Percentiles rank a stretch among this genome's conserved stretches.
Evolutionary conservation across 2,888 invertebrate genomes (phyloP).

Genomic region (Pristionchus entomophagus): DNA sequence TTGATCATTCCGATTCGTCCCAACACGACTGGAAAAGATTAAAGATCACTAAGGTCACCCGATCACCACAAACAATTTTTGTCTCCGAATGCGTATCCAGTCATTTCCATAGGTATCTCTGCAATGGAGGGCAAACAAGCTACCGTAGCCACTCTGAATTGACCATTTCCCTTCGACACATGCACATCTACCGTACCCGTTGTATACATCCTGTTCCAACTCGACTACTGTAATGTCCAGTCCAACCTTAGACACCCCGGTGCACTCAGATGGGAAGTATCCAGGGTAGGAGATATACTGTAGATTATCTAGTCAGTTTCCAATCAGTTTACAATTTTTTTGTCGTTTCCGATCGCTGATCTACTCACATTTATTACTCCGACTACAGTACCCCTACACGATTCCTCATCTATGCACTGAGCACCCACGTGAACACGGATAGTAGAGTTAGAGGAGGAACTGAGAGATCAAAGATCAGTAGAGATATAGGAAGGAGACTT

Average conservation of each 20-base stretch:
- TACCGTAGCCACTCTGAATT: neutral
- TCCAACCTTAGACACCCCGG: neutral
- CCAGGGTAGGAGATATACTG: slow-evolving; percentile 11
- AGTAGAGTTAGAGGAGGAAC: neutral
- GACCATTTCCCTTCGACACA: neutral
- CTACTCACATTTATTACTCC: slow-evolving; percentile 5
- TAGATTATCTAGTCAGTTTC: neutral
- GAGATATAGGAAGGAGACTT: neutral
- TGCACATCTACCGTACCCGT: neutral
- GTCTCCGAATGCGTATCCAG: neutral
- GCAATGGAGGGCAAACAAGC: neutral
- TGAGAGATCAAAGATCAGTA: neutral
- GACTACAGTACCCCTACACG: neutral
- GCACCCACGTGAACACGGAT: slow-evolving; percentile 1
- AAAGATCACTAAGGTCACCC: neutral
- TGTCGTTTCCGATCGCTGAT: neutral
- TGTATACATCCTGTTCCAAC: neutral
- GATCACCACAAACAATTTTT: neutral
- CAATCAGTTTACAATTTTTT: no score
- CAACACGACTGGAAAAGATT: neutral
- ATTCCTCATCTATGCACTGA: neutral
- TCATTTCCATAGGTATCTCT: neutral
- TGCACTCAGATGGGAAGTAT: neutral
- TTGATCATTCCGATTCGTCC: neutral
- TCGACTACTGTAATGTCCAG: slow-evolving; percentile 27